Base-by-base conservation (phyloP, 2,797 vertebrate species). In the Typhlichthys eigenmanni region DNA sequence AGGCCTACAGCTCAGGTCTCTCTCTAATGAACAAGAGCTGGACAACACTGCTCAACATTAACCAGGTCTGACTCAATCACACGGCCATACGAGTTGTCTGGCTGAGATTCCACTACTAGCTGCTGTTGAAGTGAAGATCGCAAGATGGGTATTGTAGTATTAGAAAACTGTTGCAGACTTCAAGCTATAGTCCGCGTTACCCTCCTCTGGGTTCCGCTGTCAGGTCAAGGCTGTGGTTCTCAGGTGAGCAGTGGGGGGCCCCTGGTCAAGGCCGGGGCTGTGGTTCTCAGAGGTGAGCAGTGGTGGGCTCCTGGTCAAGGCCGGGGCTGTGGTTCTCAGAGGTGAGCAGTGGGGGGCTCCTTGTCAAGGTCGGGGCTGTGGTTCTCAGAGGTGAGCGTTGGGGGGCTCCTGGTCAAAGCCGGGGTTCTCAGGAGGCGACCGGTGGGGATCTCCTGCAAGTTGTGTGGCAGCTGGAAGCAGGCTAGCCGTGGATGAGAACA, bases 381-480 rank as follows among this genome's bases (percentile, higher is more conserved):
- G 17, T 19, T 19, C 17, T 19, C 17, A 19, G 17, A 19, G 17
- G 17, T 19, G 17, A 19, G 17, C 17, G 1, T 0, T 19, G 17
- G 17, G 1, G 17, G 60, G 76, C 51, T 53, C 1, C 51, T 16
- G 56, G 29, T 19, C 17, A 71, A 71, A 58, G 17, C 17, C 17
- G 17, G 17, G 17, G 17, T 19, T 19, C 17, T 19, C 17, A 19
- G 1, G 17, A 19, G 17, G 17, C 2, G 17, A 19, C 1, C 17
- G 17, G 17, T 19, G 17, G 17, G 17, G 17, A 19, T 19, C 17
- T 19, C 29, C 29, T 62, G 65, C 73, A 19, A 19, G 69, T 65
- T 63, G 59, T 55, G 51, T 66, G 59, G 71, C 66, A 59, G 72
- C 13, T 60, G 60, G 75, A 83, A 75, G 76, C 66, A 81, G 76